These are phyloP conservation scores for Dolichotis patagonum DNA, from an alignment of 2,113 vertebrate species.

Conservation along the genomic window DNA sequence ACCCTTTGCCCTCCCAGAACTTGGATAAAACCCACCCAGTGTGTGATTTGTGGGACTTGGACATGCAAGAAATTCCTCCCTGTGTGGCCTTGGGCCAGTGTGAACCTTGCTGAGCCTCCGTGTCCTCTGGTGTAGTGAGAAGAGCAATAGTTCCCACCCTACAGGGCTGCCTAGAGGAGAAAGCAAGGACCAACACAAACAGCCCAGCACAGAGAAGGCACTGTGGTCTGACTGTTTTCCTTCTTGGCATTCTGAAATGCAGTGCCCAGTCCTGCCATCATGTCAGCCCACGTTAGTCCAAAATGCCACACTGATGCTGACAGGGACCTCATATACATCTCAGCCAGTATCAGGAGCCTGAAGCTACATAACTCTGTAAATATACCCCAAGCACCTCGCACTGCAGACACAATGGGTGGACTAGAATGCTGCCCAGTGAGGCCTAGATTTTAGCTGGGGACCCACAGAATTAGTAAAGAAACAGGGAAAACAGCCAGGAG, in stretches of 20 bases:
- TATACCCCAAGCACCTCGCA: not conserved
- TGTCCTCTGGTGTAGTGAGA: not conserved
- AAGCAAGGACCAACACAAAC: fast-evolving
- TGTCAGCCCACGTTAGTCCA: not conserved
- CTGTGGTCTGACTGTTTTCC: no score
- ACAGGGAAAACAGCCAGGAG: no score
- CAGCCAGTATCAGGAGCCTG: not conserved
- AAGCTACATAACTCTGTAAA: not conserved
- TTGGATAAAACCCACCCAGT: not conserved
- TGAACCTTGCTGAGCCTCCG: not conserved
- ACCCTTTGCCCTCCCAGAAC: not conserved
- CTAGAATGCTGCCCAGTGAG: not conserved
- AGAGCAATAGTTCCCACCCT: not conserved
- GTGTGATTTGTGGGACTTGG: no score
- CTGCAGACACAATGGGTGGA: not conserved
- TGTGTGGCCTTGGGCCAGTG: not conserved
- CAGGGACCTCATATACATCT: not conserved
- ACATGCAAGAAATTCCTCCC: not conserved
- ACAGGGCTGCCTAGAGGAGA: not conserved
- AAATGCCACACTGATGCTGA: not conserved
- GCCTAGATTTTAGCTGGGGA: not conserved
- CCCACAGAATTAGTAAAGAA: not conserved
- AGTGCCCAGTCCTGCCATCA: no score
- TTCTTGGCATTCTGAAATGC: no score
- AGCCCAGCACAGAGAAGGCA: not conserved